Percentiles rank a stretch among this genome's conserved stretches.
These are phyloP conservation scores for Aleiodes alternator DNA, from an alignment of 2,888 invertebrate species.

Conservation along the genomic window DNA sequence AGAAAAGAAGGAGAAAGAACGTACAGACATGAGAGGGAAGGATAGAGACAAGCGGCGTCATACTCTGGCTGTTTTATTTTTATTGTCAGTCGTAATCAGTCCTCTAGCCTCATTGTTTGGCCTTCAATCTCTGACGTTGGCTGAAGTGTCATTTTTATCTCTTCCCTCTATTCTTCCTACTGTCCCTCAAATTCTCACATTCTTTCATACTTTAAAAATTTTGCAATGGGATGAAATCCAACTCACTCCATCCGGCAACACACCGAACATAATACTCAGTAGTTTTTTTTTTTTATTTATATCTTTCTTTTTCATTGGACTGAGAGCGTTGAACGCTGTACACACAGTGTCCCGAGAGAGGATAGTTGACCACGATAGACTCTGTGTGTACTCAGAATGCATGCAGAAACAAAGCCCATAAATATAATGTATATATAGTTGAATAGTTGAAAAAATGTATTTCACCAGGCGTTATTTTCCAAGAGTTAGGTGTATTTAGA, in stretches of 20 bases:
- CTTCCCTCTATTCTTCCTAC: conserved; percentile 6
- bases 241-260: conserved; percentile 5
- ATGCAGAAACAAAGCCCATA: conserved; percentile 47
- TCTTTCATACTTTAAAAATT: conserved; percentile 27
- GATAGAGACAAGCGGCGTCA: conserved; percentile 51
- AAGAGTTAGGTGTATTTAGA: not conserved
- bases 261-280: conserved; percentile 9
- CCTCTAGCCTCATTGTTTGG: conserved; percentile 60
- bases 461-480: conserved; percentile 9
- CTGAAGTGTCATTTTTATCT: conserved; percentile 42
- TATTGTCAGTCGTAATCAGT: conserved; percentile 63
- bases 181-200: conserved; percentile 31
- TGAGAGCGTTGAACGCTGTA: not conserved
- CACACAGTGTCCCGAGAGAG: conserved; percentile 48
- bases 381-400: conserved; percentile 32
- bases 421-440: conserved; percentile 23
- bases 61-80: conserved; percentile 52
- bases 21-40: conserved; percentile 6
- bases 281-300: conserved; percentile 4
- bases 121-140: conserved; percentile 62
- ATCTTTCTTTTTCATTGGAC: too few species aligned
- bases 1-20: conserved; percentile 6
- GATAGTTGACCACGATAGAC: conserved; percentile 56
- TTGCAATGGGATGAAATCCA: conserved; percentile 29
- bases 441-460: conserved; percentile 3